Conservation (phyloP, 2,888 invertebrate genomes). For the Drosophila paranaensis region DNA sequence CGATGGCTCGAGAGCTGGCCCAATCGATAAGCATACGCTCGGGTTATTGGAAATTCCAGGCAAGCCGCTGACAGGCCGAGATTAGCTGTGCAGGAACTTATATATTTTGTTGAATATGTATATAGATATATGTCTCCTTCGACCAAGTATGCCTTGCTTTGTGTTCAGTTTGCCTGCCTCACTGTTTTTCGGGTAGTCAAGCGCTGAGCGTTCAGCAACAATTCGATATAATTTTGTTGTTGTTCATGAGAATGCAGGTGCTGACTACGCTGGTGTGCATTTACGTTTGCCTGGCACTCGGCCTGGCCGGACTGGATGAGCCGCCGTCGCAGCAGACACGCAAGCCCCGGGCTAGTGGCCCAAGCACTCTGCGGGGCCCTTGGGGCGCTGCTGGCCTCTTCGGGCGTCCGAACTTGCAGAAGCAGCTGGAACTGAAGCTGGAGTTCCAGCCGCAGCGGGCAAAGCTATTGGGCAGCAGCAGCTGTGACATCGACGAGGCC, state of each 20-base stretch:
- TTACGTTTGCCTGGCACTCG: conserved; percentile 3
- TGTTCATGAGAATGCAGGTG: conserved; percentile 24
- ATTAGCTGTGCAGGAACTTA: not conserved
- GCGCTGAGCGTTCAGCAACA: not conserved
- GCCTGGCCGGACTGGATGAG: not conserved
- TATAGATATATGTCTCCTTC: too few relatives aligned
- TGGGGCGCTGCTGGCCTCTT: too few relatives aligned
- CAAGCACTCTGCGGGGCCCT: too few relatives aligned
- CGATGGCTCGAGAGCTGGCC: not conserved
- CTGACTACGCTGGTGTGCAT: not conserved
- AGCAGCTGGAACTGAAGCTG: conserved; percentile 7
- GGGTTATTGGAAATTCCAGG: conserved; percentile 5
- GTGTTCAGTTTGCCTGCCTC: not conserved
- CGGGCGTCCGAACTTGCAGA: not conserved
- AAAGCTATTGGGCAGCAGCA: not conserved
- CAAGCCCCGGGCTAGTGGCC: too few relatives aligned
- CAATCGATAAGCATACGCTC: not conserved
- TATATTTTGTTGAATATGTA: too few relatives aligned
- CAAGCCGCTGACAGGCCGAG: not conserved
- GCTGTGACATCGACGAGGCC: not conserved
- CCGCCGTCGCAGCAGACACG: not conserved
- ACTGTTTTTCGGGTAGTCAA: not conserved
- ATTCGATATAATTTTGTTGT: conserved; percentile 4
- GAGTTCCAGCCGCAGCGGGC: not conserved
- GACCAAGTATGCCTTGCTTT: not conserved